Evolutionary conservation across 1,140 invertebrate genomes (phyloP), one percentile per base, ranked within the genome.

Genomic region (Musca vetustissima): DNA sequence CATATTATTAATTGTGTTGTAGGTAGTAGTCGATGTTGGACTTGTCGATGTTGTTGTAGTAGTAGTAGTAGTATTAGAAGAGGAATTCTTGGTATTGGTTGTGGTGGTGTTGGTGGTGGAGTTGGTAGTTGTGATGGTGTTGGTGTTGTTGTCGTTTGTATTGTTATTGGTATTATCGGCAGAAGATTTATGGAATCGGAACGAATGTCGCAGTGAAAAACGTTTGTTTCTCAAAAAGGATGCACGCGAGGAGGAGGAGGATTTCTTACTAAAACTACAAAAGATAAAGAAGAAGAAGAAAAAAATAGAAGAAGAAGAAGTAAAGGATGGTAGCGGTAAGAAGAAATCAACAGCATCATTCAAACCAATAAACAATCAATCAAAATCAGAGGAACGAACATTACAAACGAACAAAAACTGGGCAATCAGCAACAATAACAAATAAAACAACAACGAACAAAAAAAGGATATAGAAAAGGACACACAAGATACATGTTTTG

Each of bases 181-280:
- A 14, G 43, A 24, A 2, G 43, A 32, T 65, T 69, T 69, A 64
- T 69, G 48, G 47, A 59, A 64, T 36, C 64, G 65, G 36, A 43
- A 52, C 28, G 75, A 78, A 73, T 80, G 74, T 78, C 76, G 80
- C 50, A 80, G 76, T 73, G 78, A 80, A 71, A 80, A 80, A 69
- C 78, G 76, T 75, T 79, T 80, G 71, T 77, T 79, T 77, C 72
- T 80, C 73, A 79, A 73, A 77, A 80, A 80, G 77, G 78, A 73
- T 74, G 79, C 77, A 76, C 76, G 76, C 66, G 77, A 72, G 75
- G 74, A n/a, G n/a, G n/a, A 75, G 75, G 75, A 75, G 77, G 77
- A 75, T 74, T 79, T 65, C 48, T 53, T 53, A 53, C 66, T 55
- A 53, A 67, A 67, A 66, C 64, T 67, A 55, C 21, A 67, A 43